Conservation (phyloP, 2,113 vertebrate species). For the Penelope pileata region DNA sequence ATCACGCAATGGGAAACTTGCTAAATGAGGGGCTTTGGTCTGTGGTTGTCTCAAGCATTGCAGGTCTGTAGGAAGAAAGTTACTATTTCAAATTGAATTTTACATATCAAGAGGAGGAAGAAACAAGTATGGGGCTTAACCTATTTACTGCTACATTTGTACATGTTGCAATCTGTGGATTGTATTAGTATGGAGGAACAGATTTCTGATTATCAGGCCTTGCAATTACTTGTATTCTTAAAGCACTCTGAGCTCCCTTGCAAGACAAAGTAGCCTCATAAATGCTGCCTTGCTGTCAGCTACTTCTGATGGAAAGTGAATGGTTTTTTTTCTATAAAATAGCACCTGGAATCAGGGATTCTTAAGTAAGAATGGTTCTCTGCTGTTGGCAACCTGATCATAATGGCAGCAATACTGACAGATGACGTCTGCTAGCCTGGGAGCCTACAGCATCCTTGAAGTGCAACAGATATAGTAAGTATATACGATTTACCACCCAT, state of each 20-base stretch:
- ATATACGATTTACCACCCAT: too few relatives aligned
- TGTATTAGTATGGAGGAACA: not conserved
- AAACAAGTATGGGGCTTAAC: not conserved
- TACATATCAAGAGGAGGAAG: not conserved
- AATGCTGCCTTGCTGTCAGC: not conserved
- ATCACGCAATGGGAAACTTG: not conserved
- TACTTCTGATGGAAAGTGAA: not conserved
- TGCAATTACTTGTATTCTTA: not conserved
- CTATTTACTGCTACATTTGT: not conserved
- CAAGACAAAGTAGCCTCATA: not conserved
- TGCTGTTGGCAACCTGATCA: not conserved
- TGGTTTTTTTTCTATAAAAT: not conserved
- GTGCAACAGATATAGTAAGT: too few relatives aligned
- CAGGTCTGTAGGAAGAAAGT: not conserved
- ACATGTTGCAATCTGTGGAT: not conserved
- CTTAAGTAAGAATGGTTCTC: not conserved
- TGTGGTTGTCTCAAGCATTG: not conserved
- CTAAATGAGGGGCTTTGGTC: not conserved
- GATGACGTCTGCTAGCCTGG: not conserved
- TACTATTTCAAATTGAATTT: not conserved
- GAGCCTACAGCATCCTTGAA: not conserved
- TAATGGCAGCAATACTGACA: not conserved
- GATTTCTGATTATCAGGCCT: not conserved
- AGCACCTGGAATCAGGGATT: not conserved
- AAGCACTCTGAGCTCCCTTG: not conserved